Percentiles rank a stretch among this genome's conserved stretches.
Evolutionary conservation across 2,113 vertebrate genomes (phyloP).

Genomic region (Anas platyrhynchos): DNA sequence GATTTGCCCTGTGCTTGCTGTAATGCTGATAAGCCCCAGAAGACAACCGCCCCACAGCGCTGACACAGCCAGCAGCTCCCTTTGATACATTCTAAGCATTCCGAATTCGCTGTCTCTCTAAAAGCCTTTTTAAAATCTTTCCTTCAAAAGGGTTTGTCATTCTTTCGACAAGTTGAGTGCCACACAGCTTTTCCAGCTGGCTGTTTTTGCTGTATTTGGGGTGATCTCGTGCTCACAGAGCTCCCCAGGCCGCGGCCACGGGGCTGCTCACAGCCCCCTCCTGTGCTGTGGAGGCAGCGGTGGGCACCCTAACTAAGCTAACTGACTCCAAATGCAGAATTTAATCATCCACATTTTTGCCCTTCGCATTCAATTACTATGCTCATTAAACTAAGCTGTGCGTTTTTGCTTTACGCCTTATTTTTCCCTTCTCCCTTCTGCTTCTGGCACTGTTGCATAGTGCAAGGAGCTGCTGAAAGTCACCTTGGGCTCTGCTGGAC

Average conservation of each 20-base stretch:
- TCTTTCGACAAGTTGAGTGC: not conserved
- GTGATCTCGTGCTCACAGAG: fast-evolving
- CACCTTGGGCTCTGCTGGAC: not conserved
- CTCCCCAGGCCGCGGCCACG: not conserved
- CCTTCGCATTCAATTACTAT: not conserved
- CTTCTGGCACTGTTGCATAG: fast-evolving
- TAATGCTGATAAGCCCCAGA: not conserved
- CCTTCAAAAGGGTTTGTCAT: not conserved
- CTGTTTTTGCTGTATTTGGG: fast-evolving
- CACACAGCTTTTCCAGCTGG: not conserved
- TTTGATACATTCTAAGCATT: not conserved
- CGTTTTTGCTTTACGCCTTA: not conserved
- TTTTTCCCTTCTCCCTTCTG: not conserved
- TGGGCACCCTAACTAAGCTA: not conserved
- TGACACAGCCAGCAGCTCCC: not conserved
- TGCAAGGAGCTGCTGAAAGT: not conserved
- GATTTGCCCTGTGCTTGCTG: not conserved
- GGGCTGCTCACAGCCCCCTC: not conserved
- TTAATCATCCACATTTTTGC: fast-evolving
- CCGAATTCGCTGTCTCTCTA: too few species aligned
- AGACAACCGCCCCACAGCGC: not conserved
- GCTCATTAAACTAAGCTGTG: not conserved
- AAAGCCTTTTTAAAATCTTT: fast-evolving
- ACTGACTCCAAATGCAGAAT: fast-evolving
- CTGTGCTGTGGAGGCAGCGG: not conserved